Evolutionary conservation across 2,113 vertebrate genomes (phyloP).

Genomic region (Anas platyrhynchos): DNA sequence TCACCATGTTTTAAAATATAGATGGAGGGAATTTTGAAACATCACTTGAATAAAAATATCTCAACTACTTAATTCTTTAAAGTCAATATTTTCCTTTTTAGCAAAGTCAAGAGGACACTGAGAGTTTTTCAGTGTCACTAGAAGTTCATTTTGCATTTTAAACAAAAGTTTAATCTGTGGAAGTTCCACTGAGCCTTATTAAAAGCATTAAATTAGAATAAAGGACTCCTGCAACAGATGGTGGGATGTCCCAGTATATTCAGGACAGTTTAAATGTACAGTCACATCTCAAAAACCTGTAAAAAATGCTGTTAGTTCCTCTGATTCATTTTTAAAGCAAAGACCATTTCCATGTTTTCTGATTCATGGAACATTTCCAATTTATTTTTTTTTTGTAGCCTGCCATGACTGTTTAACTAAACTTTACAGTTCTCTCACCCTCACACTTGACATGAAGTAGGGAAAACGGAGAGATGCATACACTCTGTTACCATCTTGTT

Average conservation of each 20-base stretch:
- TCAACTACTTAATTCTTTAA: neutral
- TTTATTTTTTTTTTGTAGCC: neutral
- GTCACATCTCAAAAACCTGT: neutral
- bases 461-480: slow-evolving; percentile 5
- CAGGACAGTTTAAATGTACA: slow-evolving; percentile 3
- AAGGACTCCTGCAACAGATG: neutral
- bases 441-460: neutral
- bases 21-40: neutral
- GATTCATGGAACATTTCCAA: slow-evolving; percentile 24
- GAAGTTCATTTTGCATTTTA: neutral
- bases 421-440: slow-evolving; percentile 9
- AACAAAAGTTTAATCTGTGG: neutral
- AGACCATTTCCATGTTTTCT: slow-evolving; percentile 50
- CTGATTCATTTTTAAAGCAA: slow-evolving; percentile 52
- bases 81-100: neutral
- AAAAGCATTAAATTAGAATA: neutral
- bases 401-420: slow-evolving; percentile 34
- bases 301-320: slow-evolving; percentile 38
- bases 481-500: slow-evolving; percentile 9
- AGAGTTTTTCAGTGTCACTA: neutral
- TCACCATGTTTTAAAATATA: neutral
- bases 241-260: neutral
- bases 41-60: neutral
- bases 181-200: neutral
- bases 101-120: neutral